Percentiles rank a stretch among this genome's conserved stretches.
Conservation (phyloP, 1,140 invertebrate species). For the Phthorimaea operculella region DNA sequence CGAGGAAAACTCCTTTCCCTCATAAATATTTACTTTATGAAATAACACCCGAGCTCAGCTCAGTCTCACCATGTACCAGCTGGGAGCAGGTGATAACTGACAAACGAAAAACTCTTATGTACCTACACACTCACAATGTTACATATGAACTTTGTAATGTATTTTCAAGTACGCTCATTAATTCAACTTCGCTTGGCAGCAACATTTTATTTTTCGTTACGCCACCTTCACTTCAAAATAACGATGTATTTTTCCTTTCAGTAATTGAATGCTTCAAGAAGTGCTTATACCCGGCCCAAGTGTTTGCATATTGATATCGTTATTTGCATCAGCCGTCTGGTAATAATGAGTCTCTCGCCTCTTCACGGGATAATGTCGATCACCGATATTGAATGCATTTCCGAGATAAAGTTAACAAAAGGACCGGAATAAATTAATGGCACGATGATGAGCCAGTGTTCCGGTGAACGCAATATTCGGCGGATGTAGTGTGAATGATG, state of each 20-base stretch:
- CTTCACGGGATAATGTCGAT: no score
- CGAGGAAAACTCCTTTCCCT: conserved; percentile 54
- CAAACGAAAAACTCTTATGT: conserved; percentile 49
- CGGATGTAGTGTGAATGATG: conserved; percentile 18
- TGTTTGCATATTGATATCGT: no score
- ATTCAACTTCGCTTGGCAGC: background rate
- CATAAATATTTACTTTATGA: conserved; percentile 68
- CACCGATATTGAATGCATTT: no score
- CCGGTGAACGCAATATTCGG: conserved; percentile 24
- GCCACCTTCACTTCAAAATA: background rate
- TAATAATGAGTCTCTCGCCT: no score
- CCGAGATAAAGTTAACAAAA: no score
- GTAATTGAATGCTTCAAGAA: background rate
- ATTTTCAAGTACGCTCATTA: conserved; percentile 3
- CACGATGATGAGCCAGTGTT: conserved; percentile 14
- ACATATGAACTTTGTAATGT: conserved; percentile 8
- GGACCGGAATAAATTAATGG: conserved; percentile 16
- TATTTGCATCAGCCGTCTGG: no score
- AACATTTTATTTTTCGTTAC: background rate
- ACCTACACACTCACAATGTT: conserved; percentile 7
- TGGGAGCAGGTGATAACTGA: conserved; percentile 57
- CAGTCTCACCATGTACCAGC: conserved; percentile 44
- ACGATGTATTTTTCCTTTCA: background rate
- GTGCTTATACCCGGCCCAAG: no score
- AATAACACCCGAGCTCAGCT: conserved; percentile 56